These are phyloP conservation scores for Lithosia quadra DNA, from an alignment of 2,888 invertebrate genomes.

Conservation along the genomic window DNA sequence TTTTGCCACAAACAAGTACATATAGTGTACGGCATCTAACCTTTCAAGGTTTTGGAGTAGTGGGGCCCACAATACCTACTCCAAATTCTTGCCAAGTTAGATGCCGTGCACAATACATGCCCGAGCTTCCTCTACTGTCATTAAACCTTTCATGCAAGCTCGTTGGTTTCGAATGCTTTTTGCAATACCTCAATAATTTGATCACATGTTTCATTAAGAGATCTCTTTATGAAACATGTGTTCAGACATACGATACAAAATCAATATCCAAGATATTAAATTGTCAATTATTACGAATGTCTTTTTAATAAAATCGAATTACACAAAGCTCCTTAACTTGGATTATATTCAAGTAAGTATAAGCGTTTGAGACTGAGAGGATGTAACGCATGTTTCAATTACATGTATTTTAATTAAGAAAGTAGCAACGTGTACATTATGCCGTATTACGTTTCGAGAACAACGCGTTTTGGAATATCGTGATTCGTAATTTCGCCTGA, in stretches of 20 bases:
- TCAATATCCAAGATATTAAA: background rate
- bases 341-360: constrained; percentile 13
- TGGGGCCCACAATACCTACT: no score
- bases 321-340: constrained; percentile 3
- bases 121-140: no score
- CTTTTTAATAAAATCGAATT: constrained; percentile 9
- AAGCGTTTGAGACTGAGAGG: constrained; percentile 18
- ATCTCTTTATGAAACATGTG: background rate
- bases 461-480: constrained; percentile 14
- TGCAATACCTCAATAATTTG: no score
- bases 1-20: no score
- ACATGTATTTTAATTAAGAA: constrained; percentile 51
- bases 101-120: no score
- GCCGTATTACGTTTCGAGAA: constrained; percentile 13
- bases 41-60: no score
- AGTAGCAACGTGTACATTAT: constrained; percentile 37
- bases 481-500: constrained; percentile 10
- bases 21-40: no score
- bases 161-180: no score
- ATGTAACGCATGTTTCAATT: constrained; percentile 46
- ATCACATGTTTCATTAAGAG: no score
- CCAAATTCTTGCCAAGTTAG: no score
- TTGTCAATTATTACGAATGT: background rate
- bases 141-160: no score
- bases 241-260: background rate